Conservation (phyloP, 2,797 vertebrate species). For the Malurus splendens region DNA sequence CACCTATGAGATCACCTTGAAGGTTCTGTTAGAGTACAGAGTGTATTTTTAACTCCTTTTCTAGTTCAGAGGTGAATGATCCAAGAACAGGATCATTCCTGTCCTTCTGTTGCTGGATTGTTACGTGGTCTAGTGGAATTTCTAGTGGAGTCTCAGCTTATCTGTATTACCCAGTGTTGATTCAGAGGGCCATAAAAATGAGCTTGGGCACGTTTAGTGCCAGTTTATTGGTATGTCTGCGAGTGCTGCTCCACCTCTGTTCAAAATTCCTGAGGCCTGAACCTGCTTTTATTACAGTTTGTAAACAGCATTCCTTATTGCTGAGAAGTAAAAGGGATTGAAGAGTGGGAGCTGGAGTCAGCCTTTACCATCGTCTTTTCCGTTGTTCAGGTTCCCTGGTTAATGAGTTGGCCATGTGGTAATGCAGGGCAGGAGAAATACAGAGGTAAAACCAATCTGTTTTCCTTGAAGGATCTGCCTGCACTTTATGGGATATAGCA, state of each 20-base stretch:
- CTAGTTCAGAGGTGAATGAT: not conserved
- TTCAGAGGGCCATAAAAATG: conserved; percentile 1
- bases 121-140: not conserved
- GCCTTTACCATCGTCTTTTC: not conserved
- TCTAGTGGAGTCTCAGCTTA: not conserved
- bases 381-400: not conserved
- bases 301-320: not conserved
- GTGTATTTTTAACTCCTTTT: not conserved
- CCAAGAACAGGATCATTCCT: not conserved
- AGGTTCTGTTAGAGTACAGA: not conserved
- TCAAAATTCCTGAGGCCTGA: not conserved
- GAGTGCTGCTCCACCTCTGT: not conserved
- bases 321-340: not conserved
- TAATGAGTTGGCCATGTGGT: not conserved
- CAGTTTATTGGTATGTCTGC: not conserved
- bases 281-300: not conserved
- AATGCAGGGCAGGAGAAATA: not conserved
- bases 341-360: not conserved
- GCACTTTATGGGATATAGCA: not conserved
- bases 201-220: not conserved
- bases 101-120: not conserved
- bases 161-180: not conserved
- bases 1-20: not conserved
- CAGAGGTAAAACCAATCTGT: not conserved
- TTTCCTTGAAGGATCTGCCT: not conserved